Evolutionary conservation across 2,113 vertebrate genomes (phyloP).

Genomic region (Crotalus tigris): DNA sequence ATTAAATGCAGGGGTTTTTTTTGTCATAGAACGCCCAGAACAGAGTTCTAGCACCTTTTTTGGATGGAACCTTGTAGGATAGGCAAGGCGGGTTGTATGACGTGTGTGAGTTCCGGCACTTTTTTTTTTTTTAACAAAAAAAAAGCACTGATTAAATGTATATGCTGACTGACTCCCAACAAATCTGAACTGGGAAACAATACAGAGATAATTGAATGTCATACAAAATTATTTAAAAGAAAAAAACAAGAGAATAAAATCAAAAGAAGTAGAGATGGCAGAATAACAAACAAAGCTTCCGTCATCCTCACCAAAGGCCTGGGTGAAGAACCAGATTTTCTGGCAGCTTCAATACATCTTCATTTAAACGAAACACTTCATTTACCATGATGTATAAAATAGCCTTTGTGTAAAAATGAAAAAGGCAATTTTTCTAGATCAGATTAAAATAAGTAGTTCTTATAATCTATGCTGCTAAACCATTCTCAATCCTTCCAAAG

Average conservation of each 20-base stretch:
- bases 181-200: no score
- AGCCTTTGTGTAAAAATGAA: background rate
- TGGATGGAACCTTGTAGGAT: no score
- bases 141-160: no score
- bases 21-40: no score
- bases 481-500: background rate
- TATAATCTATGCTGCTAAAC: background rate
- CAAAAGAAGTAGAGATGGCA: background rate
- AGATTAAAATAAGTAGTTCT: background rate
- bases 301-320: background rate
- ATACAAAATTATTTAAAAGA: background rate
- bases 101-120: no score
- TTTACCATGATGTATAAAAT: background rate
- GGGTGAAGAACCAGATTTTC: background rate
- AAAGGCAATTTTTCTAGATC: background rate
- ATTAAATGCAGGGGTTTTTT: no score
- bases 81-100: no score
- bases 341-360: background rate
- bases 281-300: background rate
- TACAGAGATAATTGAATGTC: no score
- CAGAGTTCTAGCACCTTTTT: no score
- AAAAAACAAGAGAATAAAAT: background rate
- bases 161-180: no score
- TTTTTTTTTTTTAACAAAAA: no score
- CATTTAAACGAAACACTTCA: background rate